These are phyloP conservation scores for Collichthys lucidus DNA, from an alignment of 2,113 vertebrate species.

Conservation along the genomic window DNA sequence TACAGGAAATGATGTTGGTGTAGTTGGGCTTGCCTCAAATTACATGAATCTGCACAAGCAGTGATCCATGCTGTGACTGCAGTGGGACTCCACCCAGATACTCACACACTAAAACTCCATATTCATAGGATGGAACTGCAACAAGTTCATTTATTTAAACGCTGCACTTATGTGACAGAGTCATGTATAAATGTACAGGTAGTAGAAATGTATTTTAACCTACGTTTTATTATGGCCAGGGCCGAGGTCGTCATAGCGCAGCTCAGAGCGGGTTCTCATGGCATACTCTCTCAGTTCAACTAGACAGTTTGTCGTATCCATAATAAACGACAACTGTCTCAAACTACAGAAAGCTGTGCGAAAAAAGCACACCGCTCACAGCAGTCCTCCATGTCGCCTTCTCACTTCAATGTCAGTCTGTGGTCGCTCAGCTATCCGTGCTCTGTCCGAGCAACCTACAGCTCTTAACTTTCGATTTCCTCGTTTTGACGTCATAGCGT, in stretches of 20 bases:
- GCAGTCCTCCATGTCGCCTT: no score
- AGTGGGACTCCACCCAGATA: no score
- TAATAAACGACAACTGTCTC: neutral
- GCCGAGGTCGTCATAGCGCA: neutral
- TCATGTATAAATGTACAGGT: neutral
- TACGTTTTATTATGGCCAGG: neutral
- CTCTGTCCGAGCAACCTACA: accelerated
- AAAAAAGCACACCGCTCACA: neutral
- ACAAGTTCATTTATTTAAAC: no score
- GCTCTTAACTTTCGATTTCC: neutral
- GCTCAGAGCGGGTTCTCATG: accelerated
- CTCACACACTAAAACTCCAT: no score
- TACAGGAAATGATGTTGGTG: neutral
- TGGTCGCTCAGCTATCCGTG: no score
- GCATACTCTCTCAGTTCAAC: accelerated
- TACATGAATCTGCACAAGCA: no score
- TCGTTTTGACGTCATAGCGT: neutral
- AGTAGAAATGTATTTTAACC: neutral
- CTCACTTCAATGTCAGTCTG: no score
- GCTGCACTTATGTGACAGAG: no score
- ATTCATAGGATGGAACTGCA: no score
- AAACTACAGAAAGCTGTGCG: neutral
- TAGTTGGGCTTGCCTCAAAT: neutral
- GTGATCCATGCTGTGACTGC: no score
- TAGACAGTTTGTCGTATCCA: neutral